A percentile compares a stretch with the other conserved stretches of the same genome.
These are phyloP conservation scores for Misgurnus mizolepis DNA, from an alignment of 2,113 vertebrate genomes.

Conservation along the genomic window DNA sequence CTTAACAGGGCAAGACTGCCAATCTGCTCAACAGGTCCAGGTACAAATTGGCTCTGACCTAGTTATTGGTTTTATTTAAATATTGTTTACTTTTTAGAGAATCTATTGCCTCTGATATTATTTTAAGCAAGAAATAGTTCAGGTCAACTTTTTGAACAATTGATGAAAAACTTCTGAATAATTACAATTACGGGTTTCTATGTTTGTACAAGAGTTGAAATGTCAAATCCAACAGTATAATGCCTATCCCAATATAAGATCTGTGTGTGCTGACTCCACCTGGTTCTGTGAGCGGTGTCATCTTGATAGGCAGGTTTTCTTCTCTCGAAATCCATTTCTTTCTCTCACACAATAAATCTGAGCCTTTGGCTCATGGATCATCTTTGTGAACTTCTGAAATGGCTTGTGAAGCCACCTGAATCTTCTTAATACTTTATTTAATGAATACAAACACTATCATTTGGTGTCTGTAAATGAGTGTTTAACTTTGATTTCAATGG, in stretches of 20 bases:
- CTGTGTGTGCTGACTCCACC: not conserved
- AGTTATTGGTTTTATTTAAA: too few relatives aligned
- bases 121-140: too few relatives aligned
- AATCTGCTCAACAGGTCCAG: too few relatives aligned
- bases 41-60: too few relatives aligned
- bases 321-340: not conserved
- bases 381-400: not conserved
- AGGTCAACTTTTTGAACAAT: not conserved
- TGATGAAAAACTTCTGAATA: too few relatives aligned
- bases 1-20: too few relatives aligned
- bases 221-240: not conserved
- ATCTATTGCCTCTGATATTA: too few relatives aligned
- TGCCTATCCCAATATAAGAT: too few relatives aligned
- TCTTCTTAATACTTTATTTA: not conserved
- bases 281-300: not conserved
- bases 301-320: slow-evolving; percentile 1
- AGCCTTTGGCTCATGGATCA: not conserved
- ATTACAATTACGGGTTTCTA: too few relatives aligned
- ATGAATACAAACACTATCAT: slow-evolving; percentile 10
- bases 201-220: not conserved
- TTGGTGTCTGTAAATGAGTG: slow-evolving; percentile 1
- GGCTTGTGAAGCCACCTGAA: slow-evolving; percentile 12
- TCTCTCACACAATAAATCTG: slow-evolving; percentile 14
- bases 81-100: too few relatives aligned
- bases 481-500: not conserved